phyloP scores from a whole-genome alignment of 1,140 invertebrate species.

The Aphidius gifuensis region DNA sequence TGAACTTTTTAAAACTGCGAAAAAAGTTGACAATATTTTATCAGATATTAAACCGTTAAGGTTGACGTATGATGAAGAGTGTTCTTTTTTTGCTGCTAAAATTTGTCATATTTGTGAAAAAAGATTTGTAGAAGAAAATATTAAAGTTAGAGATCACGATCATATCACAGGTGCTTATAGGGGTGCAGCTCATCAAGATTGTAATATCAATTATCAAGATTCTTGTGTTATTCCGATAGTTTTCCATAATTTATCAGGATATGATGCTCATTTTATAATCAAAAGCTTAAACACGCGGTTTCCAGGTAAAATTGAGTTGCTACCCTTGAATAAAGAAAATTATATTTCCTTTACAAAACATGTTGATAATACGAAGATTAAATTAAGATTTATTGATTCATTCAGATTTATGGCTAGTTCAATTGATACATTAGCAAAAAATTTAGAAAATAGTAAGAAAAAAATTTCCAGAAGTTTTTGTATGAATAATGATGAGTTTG shows the following conservation, averaged over 20 bases:
- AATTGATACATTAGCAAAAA: constrained; percentile 17
- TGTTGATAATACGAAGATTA: constrained; percentile 22
- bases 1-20: constrained; percentile 28
- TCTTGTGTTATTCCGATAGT: neutral
- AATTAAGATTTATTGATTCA: constrained; percentile 33
- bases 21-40: constrained; percentile 25
- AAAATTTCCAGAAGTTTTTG: constrained; percentile 19
- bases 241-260: constrained; percentile 26
- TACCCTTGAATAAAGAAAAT: constrained; percentile 31
- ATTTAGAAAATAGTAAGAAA: constrained; percentile 25
- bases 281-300: constrained; percentile 18
- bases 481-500: constrained; percentile 17
- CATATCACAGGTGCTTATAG: neutral
- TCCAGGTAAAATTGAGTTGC: constrained; percentile 19
- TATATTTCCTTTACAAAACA: constrained; percentile 33
- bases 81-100: constrained; percentile 2
- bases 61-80: constrained; percentile 8
- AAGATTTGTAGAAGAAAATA: constrained; percentile 20
- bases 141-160: constrained; percentile 24
- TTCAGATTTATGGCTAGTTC: constrained; percentile 28
- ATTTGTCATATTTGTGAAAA: constrained; percentile 32
- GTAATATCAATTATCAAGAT: constrained; percentile 16
- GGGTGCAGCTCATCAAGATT: neutral
- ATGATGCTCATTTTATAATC: constrained; percentile 32
- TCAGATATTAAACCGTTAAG: constrained; percentile 14